phyloP scores from a whole-genome alignment of 2,113 vertebrate genomes.

The Rhinoderma darwinii region DNA sequence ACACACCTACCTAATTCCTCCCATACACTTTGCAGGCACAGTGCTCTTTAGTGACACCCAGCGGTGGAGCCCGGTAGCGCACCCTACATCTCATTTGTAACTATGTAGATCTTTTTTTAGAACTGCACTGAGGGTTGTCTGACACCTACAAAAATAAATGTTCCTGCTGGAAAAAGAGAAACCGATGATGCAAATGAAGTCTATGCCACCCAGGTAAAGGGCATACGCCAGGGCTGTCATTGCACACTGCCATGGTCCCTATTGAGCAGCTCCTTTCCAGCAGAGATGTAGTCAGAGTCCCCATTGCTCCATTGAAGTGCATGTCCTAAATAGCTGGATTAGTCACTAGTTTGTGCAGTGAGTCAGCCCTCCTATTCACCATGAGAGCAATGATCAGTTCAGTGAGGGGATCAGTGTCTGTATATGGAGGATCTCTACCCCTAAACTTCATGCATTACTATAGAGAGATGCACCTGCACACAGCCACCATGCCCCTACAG shows the following conservation, averaged over 20 bases:
- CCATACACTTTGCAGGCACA: not conserved
- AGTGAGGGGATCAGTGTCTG: not conserved
- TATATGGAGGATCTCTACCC: not conserved
- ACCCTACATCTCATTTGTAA: not conserved
- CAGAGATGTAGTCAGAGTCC: not conserved
- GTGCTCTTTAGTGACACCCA: not conserved
- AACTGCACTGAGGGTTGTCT: slow-evolving; percentile 7
- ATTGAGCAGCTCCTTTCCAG: not conserved
- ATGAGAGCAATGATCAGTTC: not conserved
- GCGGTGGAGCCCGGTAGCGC: not conserved
- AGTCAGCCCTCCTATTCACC: slow-evolving; percentile 33
- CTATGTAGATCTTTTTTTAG: not conserved
- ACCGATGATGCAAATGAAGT: not conserved
- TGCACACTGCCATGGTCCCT: not conserved
- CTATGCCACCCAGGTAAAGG: not conserved
- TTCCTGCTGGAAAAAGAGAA: not conserved
- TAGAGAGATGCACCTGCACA: not conserved
- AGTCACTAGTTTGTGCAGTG: slow-evolving; percentile 32
- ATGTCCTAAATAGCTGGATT: slow-evolving; percentile 37
- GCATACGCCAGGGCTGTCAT: not conserved
- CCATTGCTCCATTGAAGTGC: slow-evolving; percentile 38
- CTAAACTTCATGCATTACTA: not conserved
- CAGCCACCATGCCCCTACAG: too few species aligned
- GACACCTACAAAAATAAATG: slow-evolving; percentile 8
- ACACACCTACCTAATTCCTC: slow-evolving; percentile 50